Percentiles rank a stretch among this genome's conserved stretches.
Conservation (phyloP, 2,113 vertebrate genomes). For the Damaliscus lunatus region DNA sequence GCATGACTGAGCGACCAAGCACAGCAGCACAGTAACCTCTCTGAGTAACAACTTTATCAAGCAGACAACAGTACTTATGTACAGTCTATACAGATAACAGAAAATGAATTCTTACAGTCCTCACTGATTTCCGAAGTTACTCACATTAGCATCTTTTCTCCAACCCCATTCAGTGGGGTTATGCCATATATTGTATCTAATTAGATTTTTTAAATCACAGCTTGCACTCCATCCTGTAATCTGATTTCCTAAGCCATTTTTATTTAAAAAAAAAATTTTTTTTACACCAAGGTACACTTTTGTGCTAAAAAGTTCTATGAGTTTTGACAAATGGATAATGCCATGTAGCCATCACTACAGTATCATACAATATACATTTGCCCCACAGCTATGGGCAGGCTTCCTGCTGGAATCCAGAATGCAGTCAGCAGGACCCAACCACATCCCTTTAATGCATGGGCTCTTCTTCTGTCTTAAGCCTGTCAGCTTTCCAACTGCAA, state of each 20-base stretch:
- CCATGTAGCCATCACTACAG: background rate
- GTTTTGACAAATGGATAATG: background rate
- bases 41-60: background rate
- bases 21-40: background rate
- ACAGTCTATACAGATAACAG: background rate
- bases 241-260: background rate
- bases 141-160: background rate
- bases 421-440: background rate
- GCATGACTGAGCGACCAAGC: background rate
- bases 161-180: background rate
- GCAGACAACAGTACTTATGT: background rate
- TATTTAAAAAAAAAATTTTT: background rate
- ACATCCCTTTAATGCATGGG: background rate
- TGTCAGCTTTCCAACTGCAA: background rate
- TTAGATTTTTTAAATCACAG: background rate
- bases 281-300: background rate
- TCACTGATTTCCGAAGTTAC: background rate
- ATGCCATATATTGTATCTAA: background rate
- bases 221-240: background rate
- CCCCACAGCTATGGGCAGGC: background rate
- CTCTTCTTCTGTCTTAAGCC: background rate
- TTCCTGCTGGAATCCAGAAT: background rate
- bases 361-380: background rate
- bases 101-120: background rate
- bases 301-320: background rate